phyloP scores from a whole-genome alignment of 2,888 invertebrate species.

The Petrolisthes cinctipes region DNA sequence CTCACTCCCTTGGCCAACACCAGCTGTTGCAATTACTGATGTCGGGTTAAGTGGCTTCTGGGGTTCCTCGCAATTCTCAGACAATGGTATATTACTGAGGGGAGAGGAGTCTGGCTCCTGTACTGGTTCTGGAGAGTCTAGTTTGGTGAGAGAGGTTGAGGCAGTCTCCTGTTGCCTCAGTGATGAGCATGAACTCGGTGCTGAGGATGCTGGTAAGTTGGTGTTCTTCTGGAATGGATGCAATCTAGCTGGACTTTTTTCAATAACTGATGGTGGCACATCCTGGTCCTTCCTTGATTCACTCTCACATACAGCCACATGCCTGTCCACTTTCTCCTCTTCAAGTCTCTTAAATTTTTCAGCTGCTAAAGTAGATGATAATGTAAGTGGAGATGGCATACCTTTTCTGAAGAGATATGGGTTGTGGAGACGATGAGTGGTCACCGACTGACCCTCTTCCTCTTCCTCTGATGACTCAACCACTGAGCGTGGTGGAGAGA shows the following conservation, averaged over 20 bases:
- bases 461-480: slow-evolving; percentile 32
- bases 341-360: not conserved
- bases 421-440: not conserved
- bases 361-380: not conserved
- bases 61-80: not conserved
- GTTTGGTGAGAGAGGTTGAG: not conserved
- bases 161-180: not conserved
- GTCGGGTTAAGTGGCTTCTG: not conserved
- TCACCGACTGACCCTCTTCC: slow-evolving; percentile 15
- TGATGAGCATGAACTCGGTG: not conserved
- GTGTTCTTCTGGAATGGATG: not conserved
- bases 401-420: not conserved
- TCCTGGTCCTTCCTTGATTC: not conserved
- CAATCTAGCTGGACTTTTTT: too few relatives aligned
- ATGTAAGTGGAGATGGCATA: not conserved
- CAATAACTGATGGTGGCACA: not conserved
- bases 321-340: not conserved
- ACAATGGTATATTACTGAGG: not conserved
- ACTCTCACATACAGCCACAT: not conserved
- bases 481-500: slow-evolving; percentile 30
- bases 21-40: not conserved
- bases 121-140: not conserved
- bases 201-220: slow-evolving; percentile 6
- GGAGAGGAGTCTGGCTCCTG: slow-evolving; percentile 13
- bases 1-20: not conserved